These are phyloP conservation scores for Sarotherodon lohbergeri DNA, from an alignment of 2,113 vertebrate genomes.

Conservation along the genomic window DNA sequence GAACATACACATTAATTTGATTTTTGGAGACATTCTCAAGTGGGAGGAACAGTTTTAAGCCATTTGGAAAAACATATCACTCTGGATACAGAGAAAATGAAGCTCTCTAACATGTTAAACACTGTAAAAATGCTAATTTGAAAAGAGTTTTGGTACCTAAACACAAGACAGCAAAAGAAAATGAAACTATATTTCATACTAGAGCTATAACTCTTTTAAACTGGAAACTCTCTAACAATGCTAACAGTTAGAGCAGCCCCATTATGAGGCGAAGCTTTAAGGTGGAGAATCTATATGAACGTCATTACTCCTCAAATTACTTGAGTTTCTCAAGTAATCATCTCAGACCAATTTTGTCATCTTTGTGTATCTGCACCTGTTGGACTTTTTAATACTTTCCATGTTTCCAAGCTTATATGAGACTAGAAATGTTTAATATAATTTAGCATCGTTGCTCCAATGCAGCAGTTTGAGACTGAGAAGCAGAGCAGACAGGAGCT, in stretches of 20 bases:
- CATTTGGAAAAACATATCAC: not conserved
- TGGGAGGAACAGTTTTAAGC: not conserved
- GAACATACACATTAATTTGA: not conserved
- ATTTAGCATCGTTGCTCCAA: not conserved
- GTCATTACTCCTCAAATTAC: not conserved
- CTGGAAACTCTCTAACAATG: not conserved
- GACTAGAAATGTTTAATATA: slow-evolving; percentile 16
- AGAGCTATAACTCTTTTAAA: not conserved
- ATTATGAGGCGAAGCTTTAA: not conserved
- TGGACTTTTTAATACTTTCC: not conserved
- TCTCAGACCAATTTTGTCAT: not conserved
- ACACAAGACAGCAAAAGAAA: not conserved
- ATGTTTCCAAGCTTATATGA: not conserved
- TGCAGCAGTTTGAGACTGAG: not conserved
- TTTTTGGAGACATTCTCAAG: not conserved
- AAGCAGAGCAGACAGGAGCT: not conserved
- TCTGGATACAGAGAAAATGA: not conserved
- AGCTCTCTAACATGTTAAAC: not conserved
- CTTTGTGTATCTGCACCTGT: slow-evolving; percentile 27
- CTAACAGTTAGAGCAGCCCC: not conserved
- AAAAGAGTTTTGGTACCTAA: not conserved
- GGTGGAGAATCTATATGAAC: not conserved
- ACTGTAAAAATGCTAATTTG: not conserved
- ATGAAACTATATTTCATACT: not conserved
- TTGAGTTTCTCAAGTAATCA: not conserved